Conservation (phyloP, 1,140 invertebrate species). For the Drosophila funebris region DNA sequence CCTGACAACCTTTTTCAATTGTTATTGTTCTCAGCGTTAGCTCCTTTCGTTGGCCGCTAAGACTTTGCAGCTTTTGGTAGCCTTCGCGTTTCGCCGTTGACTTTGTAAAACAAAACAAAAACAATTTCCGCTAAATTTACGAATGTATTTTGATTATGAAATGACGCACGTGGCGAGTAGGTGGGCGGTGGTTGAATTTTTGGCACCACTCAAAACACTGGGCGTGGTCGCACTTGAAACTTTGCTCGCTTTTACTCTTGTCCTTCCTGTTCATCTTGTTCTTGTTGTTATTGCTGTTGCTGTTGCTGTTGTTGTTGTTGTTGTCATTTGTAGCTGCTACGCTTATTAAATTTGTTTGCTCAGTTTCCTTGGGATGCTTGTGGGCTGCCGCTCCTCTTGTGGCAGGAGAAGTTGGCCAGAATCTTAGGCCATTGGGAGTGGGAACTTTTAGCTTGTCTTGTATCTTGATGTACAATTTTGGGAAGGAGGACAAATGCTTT, state of each 20-base stretch:
- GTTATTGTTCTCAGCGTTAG: background rate
- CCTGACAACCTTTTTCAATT: conserved; percentile 30
- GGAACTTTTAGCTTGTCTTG: conserved; percentile 13
- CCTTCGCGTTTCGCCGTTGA: conserved; percentile 6
- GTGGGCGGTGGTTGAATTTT: background rate
- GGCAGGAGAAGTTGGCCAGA: background rate
- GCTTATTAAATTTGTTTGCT: conserved; percentile 53
- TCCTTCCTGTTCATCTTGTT: conserved; percentile 3
- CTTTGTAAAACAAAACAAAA: conserved; percentile 36
- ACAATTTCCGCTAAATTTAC: conserved; percentile 49
- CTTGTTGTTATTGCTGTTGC: conserved; percentile 10
- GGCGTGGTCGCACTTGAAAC: conserved; percentile 35
- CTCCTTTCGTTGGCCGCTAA: background rate
- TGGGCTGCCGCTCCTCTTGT: conserved; percentile 9
- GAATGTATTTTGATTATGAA: conserved; percentile 52
- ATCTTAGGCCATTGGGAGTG: background rate
- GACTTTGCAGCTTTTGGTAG: conserved; percentile 13
- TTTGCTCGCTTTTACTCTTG: conserved; percentile 1
- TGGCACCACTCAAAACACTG: conserved; percentile 10
- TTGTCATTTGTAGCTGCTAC: conserved; percentile 29
- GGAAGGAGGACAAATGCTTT: conserved; percentile 9
- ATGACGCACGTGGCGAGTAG: conserved; percentile 21
- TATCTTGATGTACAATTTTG: conserved; percentile 12
- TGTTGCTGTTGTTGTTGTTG: conserved; percentile 9
- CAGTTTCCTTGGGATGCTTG: conserved; percentile 28